These are phyloP conservation scores for Onychostruthus taczanowskii DNA, from an alignment of 2,113 vertebrate genomes.

Conservation along the genomic window DNA sequence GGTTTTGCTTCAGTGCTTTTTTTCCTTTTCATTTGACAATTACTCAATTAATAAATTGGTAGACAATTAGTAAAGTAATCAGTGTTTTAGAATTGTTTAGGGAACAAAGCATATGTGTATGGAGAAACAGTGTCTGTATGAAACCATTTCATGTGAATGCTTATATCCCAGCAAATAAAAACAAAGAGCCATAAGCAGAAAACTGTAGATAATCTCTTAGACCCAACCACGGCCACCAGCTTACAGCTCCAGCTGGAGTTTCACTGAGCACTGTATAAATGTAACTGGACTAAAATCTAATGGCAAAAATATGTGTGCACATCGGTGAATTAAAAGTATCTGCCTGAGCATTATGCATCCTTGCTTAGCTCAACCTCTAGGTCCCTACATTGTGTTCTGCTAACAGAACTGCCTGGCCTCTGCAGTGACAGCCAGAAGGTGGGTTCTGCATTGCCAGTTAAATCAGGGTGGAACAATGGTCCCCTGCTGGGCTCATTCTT, in stretches of 20 bases:
- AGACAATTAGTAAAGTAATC: background rate
- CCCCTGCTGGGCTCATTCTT: background rate
- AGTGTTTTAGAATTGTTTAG: background rate
- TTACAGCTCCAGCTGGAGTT: background rate
- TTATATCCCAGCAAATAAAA: background rate
- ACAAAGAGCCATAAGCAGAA: background rate
- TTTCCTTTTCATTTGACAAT: background rate
- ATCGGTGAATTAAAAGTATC: background rate
- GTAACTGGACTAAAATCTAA: background rate
- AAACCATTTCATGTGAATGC: background rate
- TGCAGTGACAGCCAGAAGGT: background rate
- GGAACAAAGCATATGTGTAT: background rate
- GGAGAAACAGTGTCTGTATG: background rate
- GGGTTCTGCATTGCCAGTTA: background rate
- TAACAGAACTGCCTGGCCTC: background rate
- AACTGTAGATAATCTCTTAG: background rate
- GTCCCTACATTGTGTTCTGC: background rate
- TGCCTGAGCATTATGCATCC: background rate
- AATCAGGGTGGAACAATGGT: background rate
- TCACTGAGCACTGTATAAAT: background rate
- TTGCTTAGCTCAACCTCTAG: background rate
- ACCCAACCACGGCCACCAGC: rapidly evolving
- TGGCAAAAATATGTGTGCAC: background rate
- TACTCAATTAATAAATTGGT: background rate
- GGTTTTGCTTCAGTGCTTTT: background rate